Evolutionary conservation across 2,113 vertebrate genomes (phyloP).

Genomic region (Festucalex cinctus): DNA sequence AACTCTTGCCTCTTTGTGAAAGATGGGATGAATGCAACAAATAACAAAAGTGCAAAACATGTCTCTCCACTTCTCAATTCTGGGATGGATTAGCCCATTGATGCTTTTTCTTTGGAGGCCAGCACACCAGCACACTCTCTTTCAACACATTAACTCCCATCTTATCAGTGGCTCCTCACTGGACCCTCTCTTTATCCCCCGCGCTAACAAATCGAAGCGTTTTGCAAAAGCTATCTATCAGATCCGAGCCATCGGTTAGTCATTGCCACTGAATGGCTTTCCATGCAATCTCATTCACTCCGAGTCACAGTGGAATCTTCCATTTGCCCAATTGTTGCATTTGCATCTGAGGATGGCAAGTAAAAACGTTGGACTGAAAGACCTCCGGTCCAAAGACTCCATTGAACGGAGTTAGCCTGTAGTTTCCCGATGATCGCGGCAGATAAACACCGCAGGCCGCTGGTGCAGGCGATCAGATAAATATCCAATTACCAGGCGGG

Average conservation of each 20-base stretch:
- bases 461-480: slow-evolving; percentile 91
- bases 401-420: not conserved
- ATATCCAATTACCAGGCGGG: slow-evolving; percentile 87
- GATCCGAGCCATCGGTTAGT: slow-evolving; percentile 34
- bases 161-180: slow-evolving; percentile 52
- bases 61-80: too few species aligned
- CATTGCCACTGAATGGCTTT: slow-evolving; percentile 35
- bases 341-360: slow-evolving; percentile 52
- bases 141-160: slow-evolving; percentile 20
- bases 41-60: too few species aligned
- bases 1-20: not conserved
- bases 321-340: slow-evolving; percentile 52
- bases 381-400: not conserved
- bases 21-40: not conserved
- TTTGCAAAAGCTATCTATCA: slow-evolving; percentile 45
- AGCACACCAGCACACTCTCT: slow-evolving; percentile 40
- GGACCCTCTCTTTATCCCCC: slow-evolving; percentile 50
- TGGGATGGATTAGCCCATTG: not conserved
- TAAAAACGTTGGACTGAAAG: slow-evolving; percentile 14
- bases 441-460: slow-evolving; percentile 79
- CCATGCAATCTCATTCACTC: slow-evolving; percentile 43
- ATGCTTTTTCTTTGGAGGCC: not conserved
- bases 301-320: slow-evolving; percentile 19
- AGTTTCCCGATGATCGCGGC: slow-evolving; percentile 83
- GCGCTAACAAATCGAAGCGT: slow-evolving; percentile 41